phyloP scores from a whole-genome alignment of 2,797 vertebrate genomes.

The Leucoraja ocellata region DNA sequence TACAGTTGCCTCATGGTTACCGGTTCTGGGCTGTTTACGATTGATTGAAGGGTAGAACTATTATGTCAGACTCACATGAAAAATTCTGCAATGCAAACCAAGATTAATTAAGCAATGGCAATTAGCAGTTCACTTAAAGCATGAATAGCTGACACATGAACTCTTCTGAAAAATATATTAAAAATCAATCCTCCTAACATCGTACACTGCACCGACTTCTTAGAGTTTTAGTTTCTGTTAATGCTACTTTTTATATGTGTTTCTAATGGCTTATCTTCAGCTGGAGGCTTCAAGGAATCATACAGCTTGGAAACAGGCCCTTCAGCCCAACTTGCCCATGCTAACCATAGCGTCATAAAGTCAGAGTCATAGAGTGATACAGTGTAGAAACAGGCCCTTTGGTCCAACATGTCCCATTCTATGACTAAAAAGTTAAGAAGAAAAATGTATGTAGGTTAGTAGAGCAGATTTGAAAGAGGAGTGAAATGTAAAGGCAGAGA shows the following conservation, averaged over 20 bases:
- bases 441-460: too few relatives aligned
- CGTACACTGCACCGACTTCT: neutral
- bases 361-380: too few relatives aligned
- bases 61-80: neutral
- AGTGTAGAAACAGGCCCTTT: too few relatives aligned
- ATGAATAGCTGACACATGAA: slow-evolving; percentile 13
- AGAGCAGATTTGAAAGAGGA: too few relatives aligned
- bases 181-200: slow-evolving; percentile 23
- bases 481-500: too few relatives aligned
- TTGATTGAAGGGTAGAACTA: neutral
- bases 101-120: neutral
- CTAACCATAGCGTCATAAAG: too few relatives aligned
- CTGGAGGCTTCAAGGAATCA: neutral
- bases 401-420: too few relatives aligned
- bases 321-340: too few relatives aligned
- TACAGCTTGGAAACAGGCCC: too few relatives aligned
- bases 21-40: neutral
- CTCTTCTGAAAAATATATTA: slow-evolving; percentile 16
- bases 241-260: neutral
- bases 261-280: neutral
- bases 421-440: too few relatives aligned
- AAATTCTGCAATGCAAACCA: slow-evolving; percentile 8
- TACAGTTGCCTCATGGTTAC: neutral
- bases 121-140: slow-evolving; percentile 33
- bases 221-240: neutral